phyloP scores from a whole-genome alignment of 2,797 vertebrate genomes.

The Phalanger gymnotis region DNA sequence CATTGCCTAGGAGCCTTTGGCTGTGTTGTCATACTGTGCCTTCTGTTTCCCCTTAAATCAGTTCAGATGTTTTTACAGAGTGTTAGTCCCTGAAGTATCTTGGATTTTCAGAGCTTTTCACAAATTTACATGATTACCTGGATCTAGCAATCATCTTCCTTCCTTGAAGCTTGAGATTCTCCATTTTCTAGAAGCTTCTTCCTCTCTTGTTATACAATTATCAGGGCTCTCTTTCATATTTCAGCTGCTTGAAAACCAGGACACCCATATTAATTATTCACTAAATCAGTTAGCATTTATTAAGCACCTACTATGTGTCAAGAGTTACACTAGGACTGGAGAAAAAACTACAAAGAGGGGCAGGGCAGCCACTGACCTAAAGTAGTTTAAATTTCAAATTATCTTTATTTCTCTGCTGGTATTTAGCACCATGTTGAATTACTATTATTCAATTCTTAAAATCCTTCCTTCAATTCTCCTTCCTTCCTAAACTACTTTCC shows the following conservation, averaged over 20 bases:
- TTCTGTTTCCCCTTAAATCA: constrained; percentile 32
- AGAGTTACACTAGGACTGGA: neutral
- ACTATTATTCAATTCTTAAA: neutral
- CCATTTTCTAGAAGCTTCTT: neutral
- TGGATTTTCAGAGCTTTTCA: neutral
- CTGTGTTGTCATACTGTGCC: neutral
- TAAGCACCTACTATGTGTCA: neutral
- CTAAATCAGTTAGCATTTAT: neutral
- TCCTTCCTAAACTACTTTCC: neutral
- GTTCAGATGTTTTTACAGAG: neutral
- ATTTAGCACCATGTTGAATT: neutral
- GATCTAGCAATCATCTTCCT: neutral
- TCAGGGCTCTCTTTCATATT: neutral
- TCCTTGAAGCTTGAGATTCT: neutral
- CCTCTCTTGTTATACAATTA: neutral
- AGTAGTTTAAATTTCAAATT: neutral
- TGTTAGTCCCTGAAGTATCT: neutral
- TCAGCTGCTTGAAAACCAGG: neutral
- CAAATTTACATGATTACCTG: neutral
- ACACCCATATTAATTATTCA: neutral
- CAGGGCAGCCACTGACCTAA: neutral
- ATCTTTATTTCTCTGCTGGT: neutral
- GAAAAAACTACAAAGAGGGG: neutral
- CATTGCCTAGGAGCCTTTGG: constrained; percentile 33
- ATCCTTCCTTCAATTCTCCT: neutral